Evolutionary conservation across 2,797 vertebrate genomes (phyloP).

Genomic region (Eurystomus glaucurus): DNA sequence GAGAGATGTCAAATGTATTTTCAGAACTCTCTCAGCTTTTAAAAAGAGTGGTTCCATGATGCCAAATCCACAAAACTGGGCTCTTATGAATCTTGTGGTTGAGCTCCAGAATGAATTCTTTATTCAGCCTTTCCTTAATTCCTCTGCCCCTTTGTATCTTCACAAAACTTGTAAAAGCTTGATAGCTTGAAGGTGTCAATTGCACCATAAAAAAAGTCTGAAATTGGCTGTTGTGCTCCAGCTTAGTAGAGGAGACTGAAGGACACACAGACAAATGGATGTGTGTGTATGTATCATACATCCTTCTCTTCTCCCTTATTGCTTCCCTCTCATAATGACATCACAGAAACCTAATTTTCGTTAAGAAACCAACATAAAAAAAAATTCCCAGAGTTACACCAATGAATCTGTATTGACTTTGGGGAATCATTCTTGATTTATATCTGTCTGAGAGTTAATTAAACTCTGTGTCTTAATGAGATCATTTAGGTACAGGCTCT

Average conservation of each 20-base stretch:
- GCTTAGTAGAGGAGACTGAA: neutral
- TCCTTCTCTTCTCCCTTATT: neutral
- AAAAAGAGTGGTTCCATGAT: neutral
- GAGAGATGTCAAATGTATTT: neutral
- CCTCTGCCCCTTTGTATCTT: neutral
- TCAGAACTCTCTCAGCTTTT: neutral
- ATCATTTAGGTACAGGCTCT: neutral
- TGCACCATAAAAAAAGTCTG: neutral
- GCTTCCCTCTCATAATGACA: neutral
- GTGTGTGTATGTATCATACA: neutral
- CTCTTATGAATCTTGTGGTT: neutral
- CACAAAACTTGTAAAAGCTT: neutral
- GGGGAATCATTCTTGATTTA: slow-evolving; percentile 11
- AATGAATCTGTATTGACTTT: neutral
- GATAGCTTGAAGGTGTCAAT: neutral
- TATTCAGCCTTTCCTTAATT: neutral
- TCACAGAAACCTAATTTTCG: neutral
- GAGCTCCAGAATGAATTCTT: neutral
- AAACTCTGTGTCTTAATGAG: slow-evolving; percentile 5
- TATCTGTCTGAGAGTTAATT: slow-evolving; percentile 40
- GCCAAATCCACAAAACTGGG: neutral
- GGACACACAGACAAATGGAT: neutral
- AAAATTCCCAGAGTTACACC: neutral
- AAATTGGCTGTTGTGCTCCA: neutral
- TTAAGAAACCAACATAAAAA: neutral